Evolutionary conservation across 2,888 invertebrate genomes (phyloP), one percentile per base, ranked within the genome.

Genomic region (Netelia melanura): DNA sequence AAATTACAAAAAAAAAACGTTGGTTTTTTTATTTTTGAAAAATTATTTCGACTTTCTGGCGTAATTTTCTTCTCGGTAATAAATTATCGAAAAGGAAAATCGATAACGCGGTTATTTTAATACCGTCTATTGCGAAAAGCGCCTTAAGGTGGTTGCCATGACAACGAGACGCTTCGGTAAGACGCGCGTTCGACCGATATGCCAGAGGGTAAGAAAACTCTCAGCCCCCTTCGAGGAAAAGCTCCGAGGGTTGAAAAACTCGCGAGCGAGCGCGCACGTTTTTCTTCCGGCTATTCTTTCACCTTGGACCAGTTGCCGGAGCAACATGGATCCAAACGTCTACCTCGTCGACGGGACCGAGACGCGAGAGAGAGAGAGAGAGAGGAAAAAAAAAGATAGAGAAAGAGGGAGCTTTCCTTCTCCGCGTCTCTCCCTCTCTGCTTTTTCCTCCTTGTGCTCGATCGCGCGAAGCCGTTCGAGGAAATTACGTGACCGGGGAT

Each of bases 131-230:
- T 90, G 80, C 44, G 89, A 89, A 91, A 92, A 91, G 90, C 90
- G 89, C 90, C 90, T 91, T 90, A 90, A 78, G 80, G 71, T 84
- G 86, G 91, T 90, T 91, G 90, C 90, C 90, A 89, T 89, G 90
- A 86, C 86, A 86, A 90, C 58, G 62, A 23, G 43, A 62, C 56
- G 23, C 14, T 14, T 44, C 70, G 21, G 62, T 21, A 52, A 61
- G 64, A 30, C 62, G 61, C 70, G 44, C 72, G 81, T 62, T 75
- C 68, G 71, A 82, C 79, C 72, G 80, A 72, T 58, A 21, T 80
- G 52, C 68, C 85, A 67, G 67, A 80, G 72, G 80, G 75, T 77
- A 83, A 83, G 80, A 80, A 75, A 80, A 80, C 58, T 72, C 71
- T 14, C 48, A 70, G 43, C 74, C 80, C 62, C 74, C 58, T 70